Evolutionary conservation across 2,888 invertebrate species (phyloP), one percentile per base, ranked within the genome.

Genomic region (Drosophila longiperda): DNA sequence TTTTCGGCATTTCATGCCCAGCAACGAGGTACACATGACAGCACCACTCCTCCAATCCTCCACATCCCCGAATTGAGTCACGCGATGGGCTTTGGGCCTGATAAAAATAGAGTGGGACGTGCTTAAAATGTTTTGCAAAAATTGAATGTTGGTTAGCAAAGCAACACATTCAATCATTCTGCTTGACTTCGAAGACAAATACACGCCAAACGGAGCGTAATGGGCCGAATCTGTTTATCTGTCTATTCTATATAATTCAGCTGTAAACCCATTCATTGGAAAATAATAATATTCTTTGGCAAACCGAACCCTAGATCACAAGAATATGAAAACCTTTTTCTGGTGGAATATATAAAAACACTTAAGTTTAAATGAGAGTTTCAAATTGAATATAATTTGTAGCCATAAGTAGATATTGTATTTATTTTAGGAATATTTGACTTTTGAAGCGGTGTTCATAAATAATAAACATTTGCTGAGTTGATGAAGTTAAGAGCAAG

Each of bases 131-230:
- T 66, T 73, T 73, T 72, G 65, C 68, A 62, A 65, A 82, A 89
- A 89, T 87, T 87, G 86, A 87, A 83, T 85, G 73, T 82, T 82
- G 88, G 86, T 85, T 87, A 80, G 82, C 81, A 89, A 81, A 78
- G 75, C 81, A 85, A 87, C 86, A 89, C 90, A 87, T 87, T 87
- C 86, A 84, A 85, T 89, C 85, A 85, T 63, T 89, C 65, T 71
- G 75, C 38, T 73, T 52, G 64, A 65, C 76, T 67, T 84, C 69
- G 71, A 86, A 81, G 81, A 87, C 77, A 78, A 68, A 66, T 65
- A 52, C 55, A 63, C 60, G 55, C 50, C 65, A 38, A 38, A 29
- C 57, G 49, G 33, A 62, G 66, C 55, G 58, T 34, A 55, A 26
- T 38, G 40, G 33, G 20, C 34, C n/a, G 33, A 75, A 79, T 62